These are phyloP conservation scores for Enteromius trimaculatus DNA, from an alignment of 2,797 vertebrate species.

Conservation along the genomic window DNA sequence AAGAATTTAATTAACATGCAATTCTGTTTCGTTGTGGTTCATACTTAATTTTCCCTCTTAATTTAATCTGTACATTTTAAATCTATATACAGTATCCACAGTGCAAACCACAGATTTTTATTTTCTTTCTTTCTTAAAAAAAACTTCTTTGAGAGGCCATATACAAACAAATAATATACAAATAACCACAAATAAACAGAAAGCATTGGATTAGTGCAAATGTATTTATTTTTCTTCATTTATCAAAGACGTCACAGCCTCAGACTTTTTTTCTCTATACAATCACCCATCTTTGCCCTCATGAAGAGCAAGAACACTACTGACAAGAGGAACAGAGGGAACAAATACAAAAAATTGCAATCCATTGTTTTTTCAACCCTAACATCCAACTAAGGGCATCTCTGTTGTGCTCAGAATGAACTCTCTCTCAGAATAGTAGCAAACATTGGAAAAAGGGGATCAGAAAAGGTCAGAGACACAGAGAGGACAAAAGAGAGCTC, in stretches of 20 bases:
- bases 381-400: slow-evolving; percentile 6
- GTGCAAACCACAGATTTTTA: not conserved
- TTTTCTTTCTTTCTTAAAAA: not conserved
- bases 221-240: not conserved
- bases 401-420: slow-evolving; percentile 28
- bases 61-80: not conserved
- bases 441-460: slow-evolving; percentile 21
- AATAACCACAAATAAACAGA: not conserved
- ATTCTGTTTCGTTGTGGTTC: not conserved
- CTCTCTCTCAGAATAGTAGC: slow-evolving; percentile 31
- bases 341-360: slow-evolving; percentile 4
- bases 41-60: not conserved
- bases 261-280: no score
- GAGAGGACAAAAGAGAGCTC: slow-evolving; percentile 27
- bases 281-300: no score
- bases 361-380: slow-evolving; percentile 13
- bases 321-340: not conserved
- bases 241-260: no score
- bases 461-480: slow-evolving; percentile 41
- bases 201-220: no score
- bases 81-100: not conserved
- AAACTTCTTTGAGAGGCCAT: not conserved
- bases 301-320: not conserved
- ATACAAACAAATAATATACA: not conserved
- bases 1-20: not conserved